These are phyloP conservation scores for Pithys albifrons DNA, from an alignment of 2,113 vertebrate species.

Conservation along the genomic window DNA sequence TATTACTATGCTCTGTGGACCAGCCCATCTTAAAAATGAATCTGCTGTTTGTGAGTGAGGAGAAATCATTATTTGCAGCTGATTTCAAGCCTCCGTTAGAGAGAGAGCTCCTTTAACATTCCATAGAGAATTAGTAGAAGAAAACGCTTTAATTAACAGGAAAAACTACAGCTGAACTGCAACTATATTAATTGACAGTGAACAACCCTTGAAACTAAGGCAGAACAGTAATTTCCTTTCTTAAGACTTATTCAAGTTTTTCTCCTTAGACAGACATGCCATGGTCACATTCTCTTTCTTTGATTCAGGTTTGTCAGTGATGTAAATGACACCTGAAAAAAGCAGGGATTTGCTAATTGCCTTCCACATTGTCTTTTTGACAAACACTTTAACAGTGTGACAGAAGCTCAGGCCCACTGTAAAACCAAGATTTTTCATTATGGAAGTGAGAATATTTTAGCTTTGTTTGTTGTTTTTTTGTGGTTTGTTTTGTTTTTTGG, in stretches of 20 bases:
- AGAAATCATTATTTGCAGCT: background rate
- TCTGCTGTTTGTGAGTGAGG: background rate
- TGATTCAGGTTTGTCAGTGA: background rate
- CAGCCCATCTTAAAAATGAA: conserved; percentile 8
- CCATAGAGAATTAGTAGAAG: background rate
- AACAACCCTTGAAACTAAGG: background rate
- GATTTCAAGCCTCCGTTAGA: background rate
- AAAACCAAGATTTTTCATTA: background rate
- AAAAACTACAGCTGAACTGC: background rate
- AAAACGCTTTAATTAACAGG: background rate
- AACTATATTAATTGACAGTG: background rate
- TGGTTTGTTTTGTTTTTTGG: background rate
- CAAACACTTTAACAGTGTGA: background rate
- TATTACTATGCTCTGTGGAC: background rate
- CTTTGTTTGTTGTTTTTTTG: background rate
- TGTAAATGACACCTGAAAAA: background rate
- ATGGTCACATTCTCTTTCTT: accelerated
- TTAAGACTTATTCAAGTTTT: background rate
- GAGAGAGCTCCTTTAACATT: background rate
- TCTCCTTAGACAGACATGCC: background rate
- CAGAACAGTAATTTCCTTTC: background rate
- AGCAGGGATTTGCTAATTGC: background rate
- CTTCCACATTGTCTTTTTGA: background rate
- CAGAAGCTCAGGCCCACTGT: background rate
- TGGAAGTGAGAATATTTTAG: background rate